Percentiles rank a stretch among this genome's conserved stretches.
These are phyloP conservation scores for Numida meleagris DNA, from an alignment of 2,113 vertebrate species.

Conservation along the genomic window DNA sequence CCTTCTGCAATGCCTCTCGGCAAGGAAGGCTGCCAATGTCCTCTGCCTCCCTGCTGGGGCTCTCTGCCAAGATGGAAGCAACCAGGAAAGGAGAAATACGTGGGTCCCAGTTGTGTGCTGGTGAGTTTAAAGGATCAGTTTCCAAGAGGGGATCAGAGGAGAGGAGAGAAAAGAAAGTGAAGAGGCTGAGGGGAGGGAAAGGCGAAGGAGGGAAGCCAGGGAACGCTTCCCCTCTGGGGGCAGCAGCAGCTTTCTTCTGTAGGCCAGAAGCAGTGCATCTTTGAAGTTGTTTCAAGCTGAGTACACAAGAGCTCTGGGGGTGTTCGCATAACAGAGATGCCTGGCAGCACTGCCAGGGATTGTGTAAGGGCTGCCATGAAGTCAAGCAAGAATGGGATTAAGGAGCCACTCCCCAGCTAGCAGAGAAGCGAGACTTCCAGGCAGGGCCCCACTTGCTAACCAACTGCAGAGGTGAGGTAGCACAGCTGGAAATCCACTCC, in stretches of 20 bases:
- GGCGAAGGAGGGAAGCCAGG: not conserved
- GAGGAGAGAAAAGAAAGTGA: not conserved
- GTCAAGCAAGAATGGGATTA: not conserved
- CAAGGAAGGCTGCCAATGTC: accelerated
- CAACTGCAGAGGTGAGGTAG: not conserved
- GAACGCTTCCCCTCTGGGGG: slow-evolving; percentile 40
- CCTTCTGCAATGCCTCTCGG: not conserved
- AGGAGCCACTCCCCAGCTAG: not conserved
- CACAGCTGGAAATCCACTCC: not conserved
- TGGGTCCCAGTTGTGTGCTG: accelerated
- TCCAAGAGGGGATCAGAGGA: not conserved
- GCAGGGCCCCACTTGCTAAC: not conserved
- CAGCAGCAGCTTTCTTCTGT: slow-evolving; percentile 5
- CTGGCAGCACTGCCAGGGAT: slow-evolving; percentile 14
- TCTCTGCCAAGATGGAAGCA: accelerated
- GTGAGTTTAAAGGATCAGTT: accelerated
- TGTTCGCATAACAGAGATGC: slow-evolving; percentile 22
- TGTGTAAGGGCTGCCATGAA: slow-evolving; percentile 40
- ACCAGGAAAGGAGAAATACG: not conserved
- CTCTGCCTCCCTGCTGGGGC: not conserved
- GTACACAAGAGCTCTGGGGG: not conserved
- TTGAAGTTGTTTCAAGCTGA: slow-evolving; percentile 32
- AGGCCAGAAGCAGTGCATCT: not conserved
- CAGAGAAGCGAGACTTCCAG: not conserved
- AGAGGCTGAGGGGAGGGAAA: not conserved